A percentile compares a stretch with the other conserved stretches of the same genome.
These are phyloP conservation scores for Sterna hirundo DNA, from an alignment of 2,113 vertebrate genomes.

Conservation along the genomic window DNA sequence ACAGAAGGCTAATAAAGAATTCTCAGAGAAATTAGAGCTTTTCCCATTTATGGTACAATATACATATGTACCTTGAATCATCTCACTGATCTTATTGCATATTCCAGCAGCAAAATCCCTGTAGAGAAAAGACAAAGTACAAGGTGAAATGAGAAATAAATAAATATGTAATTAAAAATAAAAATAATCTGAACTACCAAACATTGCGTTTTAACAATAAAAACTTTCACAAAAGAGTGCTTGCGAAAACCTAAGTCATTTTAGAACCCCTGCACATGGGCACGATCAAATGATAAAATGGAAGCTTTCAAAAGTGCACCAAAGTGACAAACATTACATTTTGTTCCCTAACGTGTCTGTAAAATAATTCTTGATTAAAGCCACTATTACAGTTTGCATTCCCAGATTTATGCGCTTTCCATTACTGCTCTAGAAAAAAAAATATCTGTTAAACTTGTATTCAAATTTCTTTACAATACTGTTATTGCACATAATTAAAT, in stretches of 20 bases:
- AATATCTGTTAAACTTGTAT: not conserved
- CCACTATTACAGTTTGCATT: not conserved
- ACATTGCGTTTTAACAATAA: not conserved
- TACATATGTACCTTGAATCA: slow-evolving; percentile 93
- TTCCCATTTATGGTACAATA: not conserved
- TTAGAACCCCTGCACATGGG: not conserved
- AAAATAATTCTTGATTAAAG: not conserved
- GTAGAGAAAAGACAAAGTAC: slow-evolving; percentile 38
- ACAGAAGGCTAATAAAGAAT: not conserved
- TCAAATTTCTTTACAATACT: not conserved
- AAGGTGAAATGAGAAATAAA: not conserved
- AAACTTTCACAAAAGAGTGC: not conserved
- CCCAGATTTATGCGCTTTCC: not conserved
- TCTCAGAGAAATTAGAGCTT: not conserved
- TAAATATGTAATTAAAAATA: not conserved
- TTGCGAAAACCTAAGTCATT: not conserved
- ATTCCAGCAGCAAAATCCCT: slow-evolving; percentile 98
- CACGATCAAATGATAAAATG: not conserved
- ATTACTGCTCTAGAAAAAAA: not conserved
- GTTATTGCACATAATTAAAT: not conserved
- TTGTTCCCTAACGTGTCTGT: not conserved
- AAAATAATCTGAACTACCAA: not conserved
- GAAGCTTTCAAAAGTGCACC: not conserved
- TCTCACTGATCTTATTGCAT: slow-evolving; percentile 99
- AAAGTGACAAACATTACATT: not conserved